Conservation (phyloP, 2,797 vertebrate species). For the Arrhamphus sclerolepis region DNA sequence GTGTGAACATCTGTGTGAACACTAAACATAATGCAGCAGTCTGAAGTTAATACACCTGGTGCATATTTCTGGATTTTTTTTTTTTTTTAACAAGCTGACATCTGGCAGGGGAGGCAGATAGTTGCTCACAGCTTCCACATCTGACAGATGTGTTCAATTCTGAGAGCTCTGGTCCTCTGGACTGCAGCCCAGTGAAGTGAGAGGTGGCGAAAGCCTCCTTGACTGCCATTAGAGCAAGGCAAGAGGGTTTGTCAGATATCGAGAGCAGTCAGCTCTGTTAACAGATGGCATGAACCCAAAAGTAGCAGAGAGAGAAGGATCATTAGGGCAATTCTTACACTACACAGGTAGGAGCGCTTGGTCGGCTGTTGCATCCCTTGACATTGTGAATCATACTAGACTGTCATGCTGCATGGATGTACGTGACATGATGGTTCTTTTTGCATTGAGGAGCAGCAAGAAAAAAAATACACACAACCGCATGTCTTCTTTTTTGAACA, state of each 20-base stretch:
- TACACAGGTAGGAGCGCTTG: slow-evolving; percentile 45
- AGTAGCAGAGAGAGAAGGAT: slow-evolving; percentile 47
- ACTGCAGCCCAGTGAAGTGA: slow-evolving; percentile 45
- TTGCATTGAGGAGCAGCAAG: slow-evolving; percentile 44
- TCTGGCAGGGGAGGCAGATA: slow-evolving; percentile 60
- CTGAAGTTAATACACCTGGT: slow-evolving; percentile 16
- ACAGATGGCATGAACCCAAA: slow-evolving; percentile 43
- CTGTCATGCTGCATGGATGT: slow-evolving; percentile 28
- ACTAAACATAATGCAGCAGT: background rate
- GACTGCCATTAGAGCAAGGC: slow-evolving; percentile 43
- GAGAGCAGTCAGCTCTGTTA: slow-evolving; percentile 38
- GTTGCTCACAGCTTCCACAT: slow-evolving; percentile 59
- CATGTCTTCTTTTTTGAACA: slow-evolving; percentile 38
- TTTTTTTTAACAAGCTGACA: slow-evolving; percentile 44
- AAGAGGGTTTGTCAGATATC: slow-evolving; percentile 48
- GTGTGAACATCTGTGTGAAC: no score
- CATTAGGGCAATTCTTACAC: slow-evolving; percentile 49
- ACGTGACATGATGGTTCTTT: slow-evolving; percentile 36
- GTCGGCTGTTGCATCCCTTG: slow-evolving; percentile 76
- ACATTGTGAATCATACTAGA: slow-evolving; percentile 64
- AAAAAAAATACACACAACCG: slow-evolving; percentile 48
- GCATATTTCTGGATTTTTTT: slow-evolving; percentile 36
- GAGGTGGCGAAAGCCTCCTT: slow-evolving; percentile 48
- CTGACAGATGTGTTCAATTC: slow-evolving; percentile 57
- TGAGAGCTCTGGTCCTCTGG: slow-evolving; percentile 52